Evolutionary conservation across 2,888 invertebrate genomes (phyloP), one percentile per base, ranked within the genome.

Genomic region (Empis stercorea): DNA sequence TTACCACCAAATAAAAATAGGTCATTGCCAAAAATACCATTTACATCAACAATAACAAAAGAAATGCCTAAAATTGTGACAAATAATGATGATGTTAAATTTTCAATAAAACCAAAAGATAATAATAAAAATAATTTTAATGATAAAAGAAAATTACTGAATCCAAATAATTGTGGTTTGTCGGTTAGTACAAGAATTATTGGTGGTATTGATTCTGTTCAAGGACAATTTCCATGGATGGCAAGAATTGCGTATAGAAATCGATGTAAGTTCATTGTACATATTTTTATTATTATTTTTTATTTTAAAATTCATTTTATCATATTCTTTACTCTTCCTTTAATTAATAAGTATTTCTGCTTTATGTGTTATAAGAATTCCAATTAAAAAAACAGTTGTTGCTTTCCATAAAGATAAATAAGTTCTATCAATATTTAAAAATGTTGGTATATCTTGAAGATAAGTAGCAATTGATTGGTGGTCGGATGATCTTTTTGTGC

Each of bases 201-300:
- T 15, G 74, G 73, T 2, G 76, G 76, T 1, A 64, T 69, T 41
- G 59, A 61, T 36, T 70, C 73, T 2, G 64, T 62, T 1, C 57
- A 73, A 1, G 74, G 73, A 17, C 74, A 76, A 53, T 78, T 73
- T 57, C 78, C 78, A 0, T 79, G 78, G 78, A 75, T 78, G 70
- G 72, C 70, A 1, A 63, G 70, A 10, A 58, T 70, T n/a, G 70
- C 65, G 10, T 70, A 69, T 49, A 55, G 63, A 3, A 69, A 69
- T 49, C 61, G 54, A 57, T 61, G 69, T 69, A 52, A 66, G 65
- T 63, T n/a, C n/a, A n/a, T n/a, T n/a, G n/a, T n/a, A n/a, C n/a
- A n/a, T n/a, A n/a, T n/a, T n/a, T n/a, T n/a, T n/a, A n/a, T n/a
- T n/a, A n/a, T n/a, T 38, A 45, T 43, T 46, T 46, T 17, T 30